Base-by-base conservation (phyloP, 2,888 invertebrate genomes). In the Conus canariensis region DNA sequence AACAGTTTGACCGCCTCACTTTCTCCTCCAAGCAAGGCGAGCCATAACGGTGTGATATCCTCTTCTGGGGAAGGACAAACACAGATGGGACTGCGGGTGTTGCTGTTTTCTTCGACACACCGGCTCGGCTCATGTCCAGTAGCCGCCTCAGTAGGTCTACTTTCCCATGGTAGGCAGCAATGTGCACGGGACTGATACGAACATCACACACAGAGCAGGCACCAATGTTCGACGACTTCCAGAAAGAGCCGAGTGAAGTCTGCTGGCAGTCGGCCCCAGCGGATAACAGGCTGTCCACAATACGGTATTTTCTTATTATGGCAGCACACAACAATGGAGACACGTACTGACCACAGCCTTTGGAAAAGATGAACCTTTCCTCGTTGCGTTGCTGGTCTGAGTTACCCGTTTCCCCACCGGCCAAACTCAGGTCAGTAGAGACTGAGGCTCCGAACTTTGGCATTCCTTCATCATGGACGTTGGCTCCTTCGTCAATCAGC, bases 31-130 rank as follows among this genome's bases (percentile, higher is more conserved):
- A 91, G 88, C 70, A 91, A 58, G 1, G 90, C 90, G 74, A 91
- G 88, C 91, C 91, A 91, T 85, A 91, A 74, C 64, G 91, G 91
- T 67, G 91, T 90, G 70, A 91, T 91, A 56, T 91, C 91, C 77
- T 91, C 90, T 83, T 91, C 91, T 30, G 88, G 90, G 45, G 87
- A 87, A 19, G 77, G 67, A 22, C 14, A 85, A 0, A 16, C 25
- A n/a, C 22, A 7, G n/a, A 74, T n/a, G 25, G 85, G 16, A 14
- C 30, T 85, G 59, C 85, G 80, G 59, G 85, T 89, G 80, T 91
- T 86, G 56, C 74, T 82, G 85, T 89, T 59, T 25, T 85, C 80
- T 25, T 82, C 14, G 74, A 83, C 14, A 89, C 91, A 70, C 30
- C 77, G 83, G 58, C 19, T 74, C 82, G 30, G 85, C 70, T 67